Percentiles rank a stretch among this genome's conserved stretches.
These are phyloP conservation scores for Sebastes trivittatus DNA, from an alignment of 2,797 vertebrate genomes.

Conservation along the genomic window DNA sequence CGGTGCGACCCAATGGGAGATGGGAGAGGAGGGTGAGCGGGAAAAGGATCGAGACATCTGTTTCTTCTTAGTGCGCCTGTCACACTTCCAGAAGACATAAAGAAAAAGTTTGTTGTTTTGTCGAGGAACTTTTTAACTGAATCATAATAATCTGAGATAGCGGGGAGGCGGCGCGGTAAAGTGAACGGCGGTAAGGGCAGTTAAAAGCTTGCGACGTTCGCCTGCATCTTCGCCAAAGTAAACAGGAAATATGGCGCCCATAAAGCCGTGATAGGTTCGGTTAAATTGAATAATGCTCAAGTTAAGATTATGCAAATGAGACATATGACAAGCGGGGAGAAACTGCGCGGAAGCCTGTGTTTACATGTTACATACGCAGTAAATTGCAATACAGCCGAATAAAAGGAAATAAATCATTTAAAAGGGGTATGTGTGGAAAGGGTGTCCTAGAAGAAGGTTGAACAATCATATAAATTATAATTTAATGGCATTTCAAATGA, in stretches of 20 bases:
- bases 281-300: constrained; percentile 65
- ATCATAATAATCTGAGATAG: constrained; percentile 30
- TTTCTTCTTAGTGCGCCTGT: constrained; percentile 29
- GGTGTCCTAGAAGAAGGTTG: constrained; percentile 14
- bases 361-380: constrained; percentile 8
- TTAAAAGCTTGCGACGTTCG: constrained; percentile 18
- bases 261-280: constrained; percentile 64
- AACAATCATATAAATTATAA: constrained; percentile 37
- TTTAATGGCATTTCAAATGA: constrained; percentile 1
- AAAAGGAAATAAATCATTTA: constrained; percentile 42
- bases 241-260: constrained; percentile 60
- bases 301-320: constrained; percentile 65
- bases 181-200: constrained; percentile 26
- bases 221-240: constrained; percentile 36
- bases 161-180: neutral
- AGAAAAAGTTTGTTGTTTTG: constrained; percentile 56
- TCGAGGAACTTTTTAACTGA: constrained; percentile 46
- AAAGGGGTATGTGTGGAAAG: neutral
- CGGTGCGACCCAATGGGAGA: constrained; percentile 19
- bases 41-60: constrained; percentile 49
- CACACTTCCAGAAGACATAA: constrained; percentile 49
- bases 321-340: constrained; percentile 30
- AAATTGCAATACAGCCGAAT: constrained; percentile 33
- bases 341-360: neutral
- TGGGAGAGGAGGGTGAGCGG: constrained; percentile 3